Conservation (phyloP, 2,888 invertebrate genomes). For the Creontiades dilutus region DNA sequence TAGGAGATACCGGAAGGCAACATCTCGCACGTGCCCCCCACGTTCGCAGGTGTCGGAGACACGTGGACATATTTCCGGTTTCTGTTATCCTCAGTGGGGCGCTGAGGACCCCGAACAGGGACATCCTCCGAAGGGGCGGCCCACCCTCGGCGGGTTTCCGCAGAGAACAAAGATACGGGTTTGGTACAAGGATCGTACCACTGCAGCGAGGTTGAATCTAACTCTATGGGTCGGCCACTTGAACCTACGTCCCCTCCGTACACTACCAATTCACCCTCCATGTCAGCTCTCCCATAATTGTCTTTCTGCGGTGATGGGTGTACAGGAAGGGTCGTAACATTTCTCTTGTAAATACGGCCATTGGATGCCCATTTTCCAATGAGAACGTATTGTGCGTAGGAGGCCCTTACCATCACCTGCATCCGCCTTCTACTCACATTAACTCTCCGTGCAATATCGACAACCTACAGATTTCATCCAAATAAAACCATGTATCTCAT, state of each 20-base stretch:
- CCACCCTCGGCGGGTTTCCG: not conserved
- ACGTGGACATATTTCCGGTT: constrained; percentile 41
- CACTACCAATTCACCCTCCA: too few relatives aligned
- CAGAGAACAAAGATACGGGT: not conserved
- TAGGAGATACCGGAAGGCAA: constrained; percentile 9
- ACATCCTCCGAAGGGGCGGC: too few relatives aligned
- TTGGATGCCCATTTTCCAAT: too few relatives aligned
- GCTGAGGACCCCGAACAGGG: not conserved
- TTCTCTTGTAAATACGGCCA: too few relatives aligned
- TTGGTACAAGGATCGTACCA: too few relatives aligned
- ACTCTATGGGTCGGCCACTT: not conserved
- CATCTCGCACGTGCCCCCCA: not conserved
- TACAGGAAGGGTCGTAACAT: not conserved
- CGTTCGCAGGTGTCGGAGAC: constrained; percentile 4
- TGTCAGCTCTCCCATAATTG: not conserved
- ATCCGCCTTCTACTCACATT: too few relatives aligned
- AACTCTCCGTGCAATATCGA: too few relatives aligned
- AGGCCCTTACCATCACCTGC: too few relatives aligned
- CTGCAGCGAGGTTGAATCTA: too few relatives aligned
- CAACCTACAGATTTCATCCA: too few relatives aligned
- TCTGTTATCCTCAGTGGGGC: not conserved
- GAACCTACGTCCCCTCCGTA: not conserved
- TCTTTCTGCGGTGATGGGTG: not conserved
- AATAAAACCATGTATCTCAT: too few relatives aligned
- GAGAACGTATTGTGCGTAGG: too few relatives aligned